Conservation (phyloP, 2,888 invertebrate genomes). For the Teleogryllus oceanicus region DNA sequence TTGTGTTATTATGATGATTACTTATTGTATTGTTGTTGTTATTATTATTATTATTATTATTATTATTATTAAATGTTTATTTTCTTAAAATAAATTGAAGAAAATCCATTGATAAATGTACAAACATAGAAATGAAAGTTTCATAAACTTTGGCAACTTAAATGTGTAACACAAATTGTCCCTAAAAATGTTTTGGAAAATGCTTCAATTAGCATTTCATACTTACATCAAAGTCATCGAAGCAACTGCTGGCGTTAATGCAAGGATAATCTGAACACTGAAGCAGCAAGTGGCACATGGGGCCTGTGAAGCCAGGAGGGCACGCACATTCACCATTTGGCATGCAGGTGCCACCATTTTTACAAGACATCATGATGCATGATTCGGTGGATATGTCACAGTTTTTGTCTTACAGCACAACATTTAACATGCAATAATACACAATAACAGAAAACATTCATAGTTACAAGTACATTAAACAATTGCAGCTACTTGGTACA, state of each 20-base stretch:
- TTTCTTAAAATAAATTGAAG: no score
- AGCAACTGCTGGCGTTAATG: conserved; percentile 58
- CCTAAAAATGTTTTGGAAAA: not conserved
- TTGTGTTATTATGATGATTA: no score
- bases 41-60: no score
- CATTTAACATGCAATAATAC: conserved; percentile 50
- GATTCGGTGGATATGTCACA: conserved; percentile 76
- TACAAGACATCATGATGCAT: conserved; percentile 67
- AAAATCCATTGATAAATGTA: not conserved
- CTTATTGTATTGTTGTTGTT: no score
- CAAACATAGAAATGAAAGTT: not conserved
- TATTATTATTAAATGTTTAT: no score
- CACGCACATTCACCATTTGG: conserved; percentile 61
- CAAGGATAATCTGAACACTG: conserved; percentile 56
- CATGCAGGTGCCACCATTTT: conserved; percentile 68
- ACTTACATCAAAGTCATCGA: conserved; percentile 59
- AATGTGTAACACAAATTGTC: not conserved
- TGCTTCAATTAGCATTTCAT: not conserved
- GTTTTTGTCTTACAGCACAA: conserved; percentile 54
- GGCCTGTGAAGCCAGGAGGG: conserved; percentile 49
- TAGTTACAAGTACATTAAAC: not conserved
- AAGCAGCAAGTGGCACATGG: conserved; percentile 44
- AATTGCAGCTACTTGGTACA: no score
- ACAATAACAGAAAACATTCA: conserved; percentile 46
- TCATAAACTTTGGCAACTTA: not conserved